phyloP scores from a whole-genome alignment of 1,140 invertebrate genomes.

The Halictus rubicundus region DNA sequence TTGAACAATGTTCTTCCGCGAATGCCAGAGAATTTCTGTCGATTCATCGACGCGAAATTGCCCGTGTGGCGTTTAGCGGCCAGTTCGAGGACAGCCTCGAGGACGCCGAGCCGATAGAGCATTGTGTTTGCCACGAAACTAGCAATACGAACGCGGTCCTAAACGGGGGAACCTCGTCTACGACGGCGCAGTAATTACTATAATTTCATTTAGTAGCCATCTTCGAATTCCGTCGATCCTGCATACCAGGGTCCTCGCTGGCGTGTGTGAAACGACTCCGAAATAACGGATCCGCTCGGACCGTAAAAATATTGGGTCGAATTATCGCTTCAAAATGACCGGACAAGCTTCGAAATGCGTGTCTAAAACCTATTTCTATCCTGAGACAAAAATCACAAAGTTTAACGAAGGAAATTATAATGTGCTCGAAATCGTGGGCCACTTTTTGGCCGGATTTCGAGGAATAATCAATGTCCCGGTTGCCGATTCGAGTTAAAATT shows the following conservation, averaged over 20 bases:
- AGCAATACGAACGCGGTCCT: conserved; percentile 39
- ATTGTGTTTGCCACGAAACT: conserved; percentile 46
- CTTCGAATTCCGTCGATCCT: conserved; percentile 38
- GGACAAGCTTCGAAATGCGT: not conserved
- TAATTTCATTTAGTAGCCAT: conserved; percentile 52
- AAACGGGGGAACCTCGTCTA: conserved; percentile 44
- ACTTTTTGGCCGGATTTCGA: not conserved
- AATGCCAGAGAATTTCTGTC: conserved; percentile 18
- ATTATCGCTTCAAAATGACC: not conserved
- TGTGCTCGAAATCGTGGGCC: not conserved
- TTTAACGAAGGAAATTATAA: not conserved
- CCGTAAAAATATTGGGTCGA: conserved; percentile 3
- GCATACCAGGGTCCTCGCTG: conserved; percentile 27
- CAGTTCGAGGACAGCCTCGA: conserved; percentile 23
- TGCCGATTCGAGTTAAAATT: not conserved
- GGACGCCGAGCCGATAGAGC: conserved; percentile 37
- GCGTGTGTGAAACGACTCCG: not conserved
- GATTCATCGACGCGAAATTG: conserved; percentile 50
- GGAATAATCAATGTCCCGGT: not conserved
- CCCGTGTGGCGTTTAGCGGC: conserved; percentile 28
- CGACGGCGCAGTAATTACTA: conserved; percentile 51
- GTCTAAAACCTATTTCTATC: not conserved
- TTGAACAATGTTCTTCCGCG: not conserved
- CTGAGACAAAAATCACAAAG: not conserved
- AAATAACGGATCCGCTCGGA: conserved; percentile 1